phyloP scores from a whole-genome alignment of 2,113 vertebrate genomes.

The Ursus arctos region DNA sequence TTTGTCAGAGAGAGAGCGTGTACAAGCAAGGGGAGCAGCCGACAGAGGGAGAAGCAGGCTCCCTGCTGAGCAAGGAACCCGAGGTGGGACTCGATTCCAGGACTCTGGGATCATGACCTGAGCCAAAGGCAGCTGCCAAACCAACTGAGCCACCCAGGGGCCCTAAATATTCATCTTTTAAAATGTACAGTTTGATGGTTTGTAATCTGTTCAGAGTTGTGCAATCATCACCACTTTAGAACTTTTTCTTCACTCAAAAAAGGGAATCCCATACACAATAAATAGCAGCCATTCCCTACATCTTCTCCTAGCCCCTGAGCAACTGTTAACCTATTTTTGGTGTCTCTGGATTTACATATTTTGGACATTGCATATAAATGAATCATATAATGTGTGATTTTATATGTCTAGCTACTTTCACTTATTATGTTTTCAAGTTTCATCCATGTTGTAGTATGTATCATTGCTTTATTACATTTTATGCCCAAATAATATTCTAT shows the following conservation, averaged over 20 bases:
- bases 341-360: neutral
- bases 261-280: neutral
- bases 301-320: neutral
- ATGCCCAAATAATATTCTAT: neutral
- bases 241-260: neutral
- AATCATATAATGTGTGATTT: neutral
- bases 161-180: neutral
- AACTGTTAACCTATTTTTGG: neutral
- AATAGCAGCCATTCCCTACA: neutral
- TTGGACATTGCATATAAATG: neutral
- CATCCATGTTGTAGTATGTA: neutral
- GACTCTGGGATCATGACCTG: too few relatives aligned
- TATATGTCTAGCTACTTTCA: neutral
- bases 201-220: neutral
- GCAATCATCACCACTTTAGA: neutral
- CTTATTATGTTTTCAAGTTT: neutral
- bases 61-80: rapidly evolving
- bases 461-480: neutral
- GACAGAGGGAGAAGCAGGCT: too few relatives aligned
- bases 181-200: neutral
- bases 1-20: too few relatives aligned
- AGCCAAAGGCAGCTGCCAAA: too few relatives aligned
- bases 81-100: too few relatives aligned
- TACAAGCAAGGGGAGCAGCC: too few relatives aligned
- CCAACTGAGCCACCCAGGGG: too few relatives aligned